Percentiles rank a stretch among this genome's conserved stretches.
phyloP scores from a whole-genome alignment of 1,140 invertebrate species.

The Bombus superbus region DNA sequence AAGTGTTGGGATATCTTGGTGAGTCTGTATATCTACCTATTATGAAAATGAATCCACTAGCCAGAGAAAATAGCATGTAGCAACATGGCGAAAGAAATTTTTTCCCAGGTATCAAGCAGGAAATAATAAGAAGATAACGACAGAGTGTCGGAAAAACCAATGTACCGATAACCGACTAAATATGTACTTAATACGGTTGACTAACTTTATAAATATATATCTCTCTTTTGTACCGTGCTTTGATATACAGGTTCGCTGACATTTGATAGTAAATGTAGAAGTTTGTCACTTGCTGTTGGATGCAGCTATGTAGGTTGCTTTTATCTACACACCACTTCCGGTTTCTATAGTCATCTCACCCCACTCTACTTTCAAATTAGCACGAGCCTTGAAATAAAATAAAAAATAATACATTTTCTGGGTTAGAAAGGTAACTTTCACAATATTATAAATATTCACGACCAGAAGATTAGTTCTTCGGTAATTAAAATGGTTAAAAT shows the following conservation, averaged over 20 bases:
- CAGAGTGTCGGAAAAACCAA: neutral
- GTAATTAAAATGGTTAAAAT: neutral
- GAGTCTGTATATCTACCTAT: no score
- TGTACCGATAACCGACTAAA: slow-evolving; percentile 10
- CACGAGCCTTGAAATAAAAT: neutral
- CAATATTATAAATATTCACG: no score
- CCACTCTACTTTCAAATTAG: neutral
- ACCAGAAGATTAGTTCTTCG: neutral
- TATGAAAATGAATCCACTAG: no score
- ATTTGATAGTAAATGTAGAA: slow-evolving; percentile 48
- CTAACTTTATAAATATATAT: slow-evolving; percentile 49
- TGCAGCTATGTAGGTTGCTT: slow-evolving; percentile 48
- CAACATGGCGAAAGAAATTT: neutral
- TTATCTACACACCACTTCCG: slow-evolving; percentile 58
- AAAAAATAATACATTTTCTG: neutral
- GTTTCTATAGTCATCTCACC: neutral
- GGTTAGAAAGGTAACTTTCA: neutral
- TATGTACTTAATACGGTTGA: slow-evolving; percentile 10
- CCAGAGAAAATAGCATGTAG: no score
- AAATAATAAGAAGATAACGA: neutral
- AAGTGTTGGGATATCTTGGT: no score
- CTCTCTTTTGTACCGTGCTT: slow-evolving; percentile 19
- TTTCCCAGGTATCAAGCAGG: neutral
- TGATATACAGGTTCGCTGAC: slow-evolving; percentile 45
- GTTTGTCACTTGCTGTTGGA: slow-evolving; percentile 39